Conservation (phyloP, 2,113 vertebrate genomes). For the Ahaetulla prasina region DNA sequence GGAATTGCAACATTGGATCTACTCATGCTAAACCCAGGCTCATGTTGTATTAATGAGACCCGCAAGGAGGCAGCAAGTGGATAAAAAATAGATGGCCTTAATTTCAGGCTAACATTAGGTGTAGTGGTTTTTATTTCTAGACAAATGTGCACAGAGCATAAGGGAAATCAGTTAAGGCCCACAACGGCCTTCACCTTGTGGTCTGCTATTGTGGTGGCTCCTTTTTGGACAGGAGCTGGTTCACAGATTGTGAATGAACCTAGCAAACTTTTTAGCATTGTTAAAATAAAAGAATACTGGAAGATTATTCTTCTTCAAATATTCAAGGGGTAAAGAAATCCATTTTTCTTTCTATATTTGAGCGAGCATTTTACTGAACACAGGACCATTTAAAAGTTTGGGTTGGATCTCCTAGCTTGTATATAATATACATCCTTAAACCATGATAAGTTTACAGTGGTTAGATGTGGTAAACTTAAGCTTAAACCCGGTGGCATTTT, state of each 20-base stretch:
- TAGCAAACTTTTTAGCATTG: background rate
- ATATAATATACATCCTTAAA: background rate
- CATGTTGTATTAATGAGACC: background rate
- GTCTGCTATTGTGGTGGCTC: background rate
- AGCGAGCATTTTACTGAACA: background rate
- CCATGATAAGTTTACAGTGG: background rate
- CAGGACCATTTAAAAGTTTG: background rate
- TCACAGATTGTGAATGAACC: background rate
- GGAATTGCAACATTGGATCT: background rate
- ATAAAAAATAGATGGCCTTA: background rate
- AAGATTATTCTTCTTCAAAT: background rate
- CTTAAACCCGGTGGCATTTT: background rate
- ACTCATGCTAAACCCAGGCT: background rate
- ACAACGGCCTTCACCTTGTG: background rate
- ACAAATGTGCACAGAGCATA: background rate
- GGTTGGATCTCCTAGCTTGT: background rate
- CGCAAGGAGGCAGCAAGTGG: background rate
- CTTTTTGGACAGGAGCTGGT: background rate
- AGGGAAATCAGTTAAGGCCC: background rate
- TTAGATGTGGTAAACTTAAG: background rate
- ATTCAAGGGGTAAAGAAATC: background rate
- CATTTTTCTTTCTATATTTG: background rate
- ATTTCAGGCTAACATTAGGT: background rate
- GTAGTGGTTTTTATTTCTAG: background rate
- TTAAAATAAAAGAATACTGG: background rate